Base-by-base conservation (phyloP, 2,797 vertebrate species). In the Pterois miles region DNA sequence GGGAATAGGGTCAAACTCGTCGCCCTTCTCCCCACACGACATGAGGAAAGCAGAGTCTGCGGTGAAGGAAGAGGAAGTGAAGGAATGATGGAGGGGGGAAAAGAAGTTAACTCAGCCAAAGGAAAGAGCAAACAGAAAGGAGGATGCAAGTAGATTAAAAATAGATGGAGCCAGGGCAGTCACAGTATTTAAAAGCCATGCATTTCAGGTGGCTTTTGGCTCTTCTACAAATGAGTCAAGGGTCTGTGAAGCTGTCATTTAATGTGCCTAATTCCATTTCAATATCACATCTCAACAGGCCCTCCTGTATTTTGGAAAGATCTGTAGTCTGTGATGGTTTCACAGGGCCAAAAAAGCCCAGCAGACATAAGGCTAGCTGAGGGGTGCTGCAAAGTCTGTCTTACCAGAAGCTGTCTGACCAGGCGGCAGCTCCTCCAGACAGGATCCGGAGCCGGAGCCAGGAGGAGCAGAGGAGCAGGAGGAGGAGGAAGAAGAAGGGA, bases 1-100 rank as follows among this genome's bases (percentile, higher is more conserved):
- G 70, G 98, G 98, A 92, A 99, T 99, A 93, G 98, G 98, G 92
- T 99, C 98, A 97, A 99, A 99, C 93, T 99, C 98, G 96, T 98
- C 97, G 90, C 95, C 96, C 94, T 97, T 98, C 94, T 97, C 96
- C 94, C 94, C 95, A 91, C 96, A 95, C 92, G 96, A 96, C 94
- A 98, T 96, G 95, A 97, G 96, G 95, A 96, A 97, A 96, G 96
- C 94, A 93, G 97, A 96, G 96, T 98, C 96, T 96, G 96, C 93
- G 92, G 92, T 93, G 93, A 94, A 81, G 89, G 86, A 84, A 86
- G 86, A 90, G 89, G 84, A 81, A 75, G 82, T 85, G 72, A 80
- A 82, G 87, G 84, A 83, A 78, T 73, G 78, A 85, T 53, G 85
- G 79, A 90, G 73, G 88, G 71, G 71, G 73, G 63, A 50, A 63